phyloP scores from a whole-genome alignment of 1,140 invertebrate genomes.

The Penaeus chinensis region DNA sequence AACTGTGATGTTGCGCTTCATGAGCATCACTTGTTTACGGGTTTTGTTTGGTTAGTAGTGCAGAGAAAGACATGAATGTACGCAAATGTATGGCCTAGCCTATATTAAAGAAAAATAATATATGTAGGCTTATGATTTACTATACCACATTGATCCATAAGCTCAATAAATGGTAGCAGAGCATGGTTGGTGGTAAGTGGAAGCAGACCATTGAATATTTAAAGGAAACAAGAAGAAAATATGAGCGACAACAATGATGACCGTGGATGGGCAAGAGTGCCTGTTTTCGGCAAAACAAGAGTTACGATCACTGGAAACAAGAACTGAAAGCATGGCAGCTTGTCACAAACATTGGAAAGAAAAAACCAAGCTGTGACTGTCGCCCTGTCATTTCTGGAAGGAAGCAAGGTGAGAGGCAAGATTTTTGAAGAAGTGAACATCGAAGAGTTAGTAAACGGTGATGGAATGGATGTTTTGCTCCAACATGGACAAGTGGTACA shows the following conservation, averaged over 20 bases:
- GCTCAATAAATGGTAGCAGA: too few relatives aligned
- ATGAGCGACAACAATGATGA: background rate
- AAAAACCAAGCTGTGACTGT: background rate
- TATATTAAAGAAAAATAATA: too few relatives aligned
- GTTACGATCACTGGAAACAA: slow-evolving; percentile 3
- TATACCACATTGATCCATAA: too few relatives aligned
- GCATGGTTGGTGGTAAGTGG: background rate
- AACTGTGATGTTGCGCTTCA: too few relatives aligned
- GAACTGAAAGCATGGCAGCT: background rate
- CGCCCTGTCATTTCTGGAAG: background rate
- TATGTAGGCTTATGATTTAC: too few relatives aligned
- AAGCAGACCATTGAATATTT: background rate
- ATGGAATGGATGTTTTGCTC: background rate
- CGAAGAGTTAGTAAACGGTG: background rate
- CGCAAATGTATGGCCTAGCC: too few relatives aligned
- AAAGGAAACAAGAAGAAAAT: background rate
- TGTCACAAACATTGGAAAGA: background rate
- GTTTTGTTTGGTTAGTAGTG: too few relatives aligned
- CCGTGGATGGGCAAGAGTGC: background rate
- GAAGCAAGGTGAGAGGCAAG: background rate
- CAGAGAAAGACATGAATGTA: too few relatives aligned
- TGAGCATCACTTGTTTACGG: too few relatives aligned
- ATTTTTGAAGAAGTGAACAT: background rate
- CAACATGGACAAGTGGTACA: slow-evolving; percentile 3
- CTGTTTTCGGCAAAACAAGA: background rate